Percentiles rank a stretch among this genome's conserved stretches.
phyloP scores from a whole-genome alignment of 2,113 vertebrate species.

The Spilogale gracilis region DNA sequence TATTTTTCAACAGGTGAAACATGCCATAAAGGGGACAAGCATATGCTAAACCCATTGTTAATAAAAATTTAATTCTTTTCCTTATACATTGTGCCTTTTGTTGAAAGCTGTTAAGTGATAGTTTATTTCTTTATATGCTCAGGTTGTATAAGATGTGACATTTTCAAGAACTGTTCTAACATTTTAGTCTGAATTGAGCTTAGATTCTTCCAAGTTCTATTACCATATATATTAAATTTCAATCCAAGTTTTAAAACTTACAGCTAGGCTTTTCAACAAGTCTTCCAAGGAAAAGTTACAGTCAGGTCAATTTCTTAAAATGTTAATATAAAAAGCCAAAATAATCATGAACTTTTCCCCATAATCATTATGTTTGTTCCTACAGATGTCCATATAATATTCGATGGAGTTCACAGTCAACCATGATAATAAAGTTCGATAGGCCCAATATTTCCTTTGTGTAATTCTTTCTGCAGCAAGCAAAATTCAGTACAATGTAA shows the following conservation, averaged over 20 bases:
- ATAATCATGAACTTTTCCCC: background rate
- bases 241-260: constrained; percentile 37
- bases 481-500: background rate
- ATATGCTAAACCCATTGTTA: background rate
- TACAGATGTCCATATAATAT: background rate
- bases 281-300: constrained; percentile 16
- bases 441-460: background rate
- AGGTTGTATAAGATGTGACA: background rate
- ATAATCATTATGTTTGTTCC: background rate
- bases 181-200: constrained; percentile 30
- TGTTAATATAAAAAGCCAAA: constrained; percentile 3
- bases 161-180: background rate
- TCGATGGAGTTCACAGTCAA: background rate
- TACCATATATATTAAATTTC: constrained; percentile 45
- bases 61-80: background rate
- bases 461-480: background rate
- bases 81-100: background rate
- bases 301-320: constrained; percentile 41
- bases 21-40: background rate
- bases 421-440: background rate
- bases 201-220: background rate
- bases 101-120: background rate
- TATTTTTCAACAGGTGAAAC: constrained; percentile 26
- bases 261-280: constrained; percentile 15
- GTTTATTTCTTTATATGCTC: background rate